Evolutionary conservation across 2,113 vertebrate species (phyloP), one percentile per base, ranked within the genome.

Genomic region (Otolemur garnettii): DNA sequence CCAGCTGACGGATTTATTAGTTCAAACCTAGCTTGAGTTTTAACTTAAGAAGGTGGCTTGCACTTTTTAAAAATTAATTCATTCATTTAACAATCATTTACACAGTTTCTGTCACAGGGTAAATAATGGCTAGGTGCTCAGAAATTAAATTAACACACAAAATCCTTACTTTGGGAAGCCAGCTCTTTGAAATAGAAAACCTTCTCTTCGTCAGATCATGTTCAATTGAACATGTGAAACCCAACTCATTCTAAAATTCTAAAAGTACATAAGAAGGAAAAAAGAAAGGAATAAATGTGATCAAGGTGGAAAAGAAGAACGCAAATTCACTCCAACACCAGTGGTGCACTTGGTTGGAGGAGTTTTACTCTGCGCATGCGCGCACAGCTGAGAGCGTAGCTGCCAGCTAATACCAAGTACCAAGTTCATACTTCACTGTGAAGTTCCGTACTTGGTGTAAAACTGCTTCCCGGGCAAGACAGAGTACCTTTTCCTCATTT

Each of bases 121-220:
- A 88, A 90, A 33, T 71, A 8, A 84, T 7, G 12, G 1, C 26
- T 78, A 45, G 1, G n/a, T 38, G 19, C 14, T 88, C 33, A 59
- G 7, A 42, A 89, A 91, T 91, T 64, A 86, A 45, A 71, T 45
- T 30, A 33, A 94, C 86, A 84, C 72, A 33, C 2, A 95, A 72
- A 90, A 64, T 82, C 8, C 8, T 88, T 26, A n/a, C 33, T 95
- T 78, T 72, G 18, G 7, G 13, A 82, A 3, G 26, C 3, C 2
- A 33, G 14, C 12, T 8, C 11, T 18, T 60, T 45, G 59, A 84
- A 75, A 50, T 14, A 79, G 13, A 55, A 77, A 64, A 64, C 55
- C 7, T 87, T 62, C 11, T 80, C 5, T 78, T 84, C 7, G 53
- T 68, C 18, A 72, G 64, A 66, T 53, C 1, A 5, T 59, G 87